Evolutionary conservation across 2,888 invertebrate species (phyloP).

Genomic region (Drosophila formosana): DNA sequence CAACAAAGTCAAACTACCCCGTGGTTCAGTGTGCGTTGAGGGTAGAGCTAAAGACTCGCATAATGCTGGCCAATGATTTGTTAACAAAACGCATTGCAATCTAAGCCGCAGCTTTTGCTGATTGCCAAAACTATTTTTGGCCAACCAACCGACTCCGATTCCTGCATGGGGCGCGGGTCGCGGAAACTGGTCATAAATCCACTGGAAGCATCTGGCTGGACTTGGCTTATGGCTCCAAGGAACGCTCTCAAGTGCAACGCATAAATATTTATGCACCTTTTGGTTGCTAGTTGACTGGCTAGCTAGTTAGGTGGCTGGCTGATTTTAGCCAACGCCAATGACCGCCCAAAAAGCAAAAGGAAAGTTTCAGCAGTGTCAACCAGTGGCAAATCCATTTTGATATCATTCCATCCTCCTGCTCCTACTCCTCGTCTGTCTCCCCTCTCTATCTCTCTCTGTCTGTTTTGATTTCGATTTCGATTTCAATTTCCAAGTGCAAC

Average conservation of each 20-base stretch:
- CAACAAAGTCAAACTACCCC: neutral
- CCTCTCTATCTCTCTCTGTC: neutral
- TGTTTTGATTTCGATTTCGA: neutral
- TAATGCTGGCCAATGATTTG: constrained; percentile 54
- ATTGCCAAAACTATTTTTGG: constrained; percentile 9
- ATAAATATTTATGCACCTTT: constrained; percentile 69
- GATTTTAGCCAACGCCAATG: constrained; percentile 62
- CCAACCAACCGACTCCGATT: constrained; percentile 12
- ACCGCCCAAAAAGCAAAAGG: constrained; percentile 61
- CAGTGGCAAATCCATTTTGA: constrained; percentile 31
- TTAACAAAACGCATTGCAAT: constrained; percentile 67
- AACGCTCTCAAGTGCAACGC: constrained; percentile 76
- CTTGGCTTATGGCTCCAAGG: constrained; percentile 25
- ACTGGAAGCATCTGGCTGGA: constrained; percentile 27
- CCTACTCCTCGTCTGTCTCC: neutral
- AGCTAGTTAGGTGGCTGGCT: constrained; percentile 22
- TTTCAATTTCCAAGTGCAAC: neutral
- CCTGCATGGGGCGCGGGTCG: constrained; percentile 49
- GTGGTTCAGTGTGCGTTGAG: neutral
- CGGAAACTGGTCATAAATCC: constrained; percentile 73
- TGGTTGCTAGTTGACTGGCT: constrained; percentile 1
- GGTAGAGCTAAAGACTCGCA: constrained; percentile 8
- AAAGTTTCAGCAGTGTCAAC: constrained; percentile 51
- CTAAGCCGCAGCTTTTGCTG: constrained; percentile 1
- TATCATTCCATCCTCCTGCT: constrained; percentile 4